phyloP scores from a whole-genome alignment of 1,140 invertebrate genomes.

The Ruditapes philippinarum region DNA sequence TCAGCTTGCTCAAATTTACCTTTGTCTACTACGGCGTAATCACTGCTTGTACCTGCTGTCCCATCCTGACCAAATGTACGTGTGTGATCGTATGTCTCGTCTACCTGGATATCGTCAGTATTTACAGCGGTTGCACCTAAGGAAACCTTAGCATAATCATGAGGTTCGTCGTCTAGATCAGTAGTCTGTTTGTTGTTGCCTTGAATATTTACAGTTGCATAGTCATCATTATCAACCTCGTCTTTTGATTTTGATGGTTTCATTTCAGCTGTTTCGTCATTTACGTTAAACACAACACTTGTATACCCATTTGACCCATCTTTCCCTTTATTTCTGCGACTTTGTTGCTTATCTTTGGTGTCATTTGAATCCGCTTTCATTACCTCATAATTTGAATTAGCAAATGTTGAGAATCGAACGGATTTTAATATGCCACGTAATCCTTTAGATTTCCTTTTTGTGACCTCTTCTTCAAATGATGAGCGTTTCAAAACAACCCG shows the following conservation, averaged over 20 bases:
- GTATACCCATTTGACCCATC: not conserved
- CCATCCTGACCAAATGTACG: too few relatives aligned
- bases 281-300: not conserved
- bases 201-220: not conserved
- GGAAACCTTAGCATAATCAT: not conserved
- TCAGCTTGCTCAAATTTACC: too few relatives aligned
- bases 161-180: not conserved
- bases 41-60: too few relatives aligned
- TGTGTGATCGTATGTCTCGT: too few relatives aligned
- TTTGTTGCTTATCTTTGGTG: not conserved
- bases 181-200: not conserved
- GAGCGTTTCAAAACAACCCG: constrained; percentile 8
- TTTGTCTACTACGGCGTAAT: too few relatives aligned
- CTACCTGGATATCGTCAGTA: too few relatives aligned
- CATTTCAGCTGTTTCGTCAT: not conserved
- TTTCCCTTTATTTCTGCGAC: not conserved
- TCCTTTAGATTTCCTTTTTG: not conserved
- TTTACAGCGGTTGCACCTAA: not conserved
- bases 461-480: not conserved
- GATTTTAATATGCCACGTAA: not conserved
- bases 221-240: not conserved
- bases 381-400: not conserved
- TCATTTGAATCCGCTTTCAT: not conserved
- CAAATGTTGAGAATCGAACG: not conserved
- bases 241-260: not conserved